Base-by-base conservation (phyloP, 1,140 invertebrate genomes). In the Phortica variegata region DNA sequence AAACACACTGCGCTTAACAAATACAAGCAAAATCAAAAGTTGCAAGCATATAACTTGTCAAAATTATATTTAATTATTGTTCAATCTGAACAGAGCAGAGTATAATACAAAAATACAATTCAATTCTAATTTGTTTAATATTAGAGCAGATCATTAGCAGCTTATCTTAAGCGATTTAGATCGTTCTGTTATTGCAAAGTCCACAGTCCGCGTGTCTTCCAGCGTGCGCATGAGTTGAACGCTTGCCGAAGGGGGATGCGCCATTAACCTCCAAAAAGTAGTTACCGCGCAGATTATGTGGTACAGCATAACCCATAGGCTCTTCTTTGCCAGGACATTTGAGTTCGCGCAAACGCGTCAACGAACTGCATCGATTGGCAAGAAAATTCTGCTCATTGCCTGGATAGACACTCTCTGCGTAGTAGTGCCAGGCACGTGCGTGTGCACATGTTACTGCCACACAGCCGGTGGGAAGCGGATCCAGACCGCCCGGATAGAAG, bases 401-500 rank as follows among this genome's bases (percentile, higher is more conserved):
- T 0, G 71, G 71, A 47, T 55, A 72, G n/a, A 88, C 76, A 3
- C 83, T 82, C 71, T 84, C 81, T 0, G 77, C 82, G 45, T 80
- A 87, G 31, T 85, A 81, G 26, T 81, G 60, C 69, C 83, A 85
- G 0, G 84, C 75, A 32, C 85, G 76, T 15, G 77, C 45, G 38
- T 88, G 87, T 29, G 84, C 85, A 58, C 87, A 88, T 1, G 79
- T 78, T 43, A 86, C 76, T 58, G 74, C 37, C 7, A 78, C 18
- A 43, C 82, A 83, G 49, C 79, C 76, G 0, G 76, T 74, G 47
- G 81, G 79, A 59, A 76, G 12, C 0, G 69, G 57, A 3, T 38
- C 39, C 15, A 62, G 23, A 2, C 74, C 73, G n/a, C 69, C 69
- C 0, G 88, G 88, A 75, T 84, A 92, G 75, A 92, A 91, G 73